phyloP scores from a whole-genome alignment of 2,888 invertebrate species.

The Dryobota labecula region DNA sequence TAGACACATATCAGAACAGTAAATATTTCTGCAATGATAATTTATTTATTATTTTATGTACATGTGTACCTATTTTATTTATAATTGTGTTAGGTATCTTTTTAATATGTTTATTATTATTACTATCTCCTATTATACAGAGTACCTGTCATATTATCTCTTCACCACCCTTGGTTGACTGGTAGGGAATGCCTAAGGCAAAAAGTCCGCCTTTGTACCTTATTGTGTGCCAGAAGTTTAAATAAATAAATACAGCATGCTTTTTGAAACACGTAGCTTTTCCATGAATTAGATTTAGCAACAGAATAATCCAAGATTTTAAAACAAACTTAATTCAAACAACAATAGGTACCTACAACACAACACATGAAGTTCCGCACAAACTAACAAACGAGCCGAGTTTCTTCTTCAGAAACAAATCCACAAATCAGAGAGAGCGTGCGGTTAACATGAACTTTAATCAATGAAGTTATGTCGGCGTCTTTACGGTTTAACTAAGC shows the following conservation, averaged over 20 bases:
- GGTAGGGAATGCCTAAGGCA: too few species aligned
- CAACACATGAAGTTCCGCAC: constrained; percentile 5
- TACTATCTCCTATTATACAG: too few species aligned
- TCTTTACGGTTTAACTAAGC: constrained; percentile 89
- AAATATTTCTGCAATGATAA: neutral
- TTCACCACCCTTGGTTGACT: too few species aligned
- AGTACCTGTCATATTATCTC: too few species aligned
- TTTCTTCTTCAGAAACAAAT: constrained; percentile 64
- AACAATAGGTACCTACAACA: constrained; percentile 1
- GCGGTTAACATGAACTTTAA: constrained; percentile 87
- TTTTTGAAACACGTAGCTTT: neutral
- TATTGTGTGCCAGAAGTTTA: too few species aligned
- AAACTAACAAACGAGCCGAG: constrained; percentile 35
- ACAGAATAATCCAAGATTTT: neutral
- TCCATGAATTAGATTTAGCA: neutral
- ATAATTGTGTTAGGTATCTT: too few species aligned
- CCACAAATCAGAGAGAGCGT: constrained; percentile 73
- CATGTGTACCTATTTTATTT: too few species aligned
- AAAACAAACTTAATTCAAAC: neutral
- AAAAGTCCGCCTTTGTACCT: too few species aligned
- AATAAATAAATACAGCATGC: neutral
- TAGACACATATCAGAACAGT: neutral
- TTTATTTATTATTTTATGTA: too few species aligned
- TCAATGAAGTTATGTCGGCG: constrained; percentile 90
- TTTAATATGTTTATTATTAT: too few species aligned